Evolutionary conservation across 2,113 vertebrate species (phyloP), one percentile per base, ranked within the genome.

Genomic region (Pomatorhinus ruficollis): DNA sequence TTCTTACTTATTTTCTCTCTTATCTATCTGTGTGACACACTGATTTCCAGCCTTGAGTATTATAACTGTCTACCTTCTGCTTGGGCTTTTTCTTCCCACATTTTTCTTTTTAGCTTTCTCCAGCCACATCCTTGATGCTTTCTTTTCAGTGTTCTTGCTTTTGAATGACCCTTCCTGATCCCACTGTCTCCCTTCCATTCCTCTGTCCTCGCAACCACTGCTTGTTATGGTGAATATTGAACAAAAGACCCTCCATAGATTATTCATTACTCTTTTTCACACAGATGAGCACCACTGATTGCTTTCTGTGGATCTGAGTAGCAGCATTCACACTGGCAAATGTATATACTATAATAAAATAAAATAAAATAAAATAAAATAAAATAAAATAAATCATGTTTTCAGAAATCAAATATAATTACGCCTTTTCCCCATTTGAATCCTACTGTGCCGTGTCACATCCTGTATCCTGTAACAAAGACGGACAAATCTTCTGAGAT

Each of bases 11-110:
- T 42, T 92, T 90, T 70, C 27, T 31, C 28, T 79, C 72, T 95
- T 80, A 90, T 70, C 70, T 83, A 4, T 83, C 64, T 64, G 25
- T 42, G 60, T 33, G 44, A 80, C 65, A 52, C 18, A 47, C 68
- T 95, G 83, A 96, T 95, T 94, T 94, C 93, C 93, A 94, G 88
- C 47, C 68, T 71, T 49, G 20, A 56, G 28, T 75, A 12, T 89
- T 83, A 7, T 18, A 91, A 86, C 39, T 66, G 59, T 42, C 59
- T 77, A 15, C 24, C 54, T 81, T 83, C 52, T 78, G 33, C 54
- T 63, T 70, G 24, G 53, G 42, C 42, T 82, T 92, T 64, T 87
- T 69, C 13, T 42, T 91, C 30, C 12, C 33, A 47, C 50, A 19
- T 78, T 93, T 40, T 87, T 70, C 70, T 89, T 72, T 53, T 53